These are phyloP conservation scores for Tolypeutes matacus DNA, from an alignment of 2,797 vertebrate species.

Conservation along the genomic window DNA sequence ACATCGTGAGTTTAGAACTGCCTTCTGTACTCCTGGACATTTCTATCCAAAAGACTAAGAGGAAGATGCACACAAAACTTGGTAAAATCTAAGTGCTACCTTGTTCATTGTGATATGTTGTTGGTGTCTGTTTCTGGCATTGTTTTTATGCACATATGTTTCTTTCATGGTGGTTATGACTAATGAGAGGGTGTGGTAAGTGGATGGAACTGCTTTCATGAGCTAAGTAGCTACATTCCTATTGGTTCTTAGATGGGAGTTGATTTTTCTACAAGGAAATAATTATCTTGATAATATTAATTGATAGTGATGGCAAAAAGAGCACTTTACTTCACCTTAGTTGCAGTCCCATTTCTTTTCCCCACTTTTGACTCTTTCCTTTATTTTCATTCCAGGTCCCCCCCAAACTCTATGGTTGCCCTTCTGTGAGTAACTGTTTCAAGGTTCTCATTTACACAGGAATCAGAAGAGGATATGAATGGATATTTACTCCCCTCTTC, in stretches of 20 bases:
- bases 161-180: not conserved
- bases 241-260: not conserved
- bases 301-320: not conserved
- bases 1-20: not conserved
- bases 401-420: not conserved
- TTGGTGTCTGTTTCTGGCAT: conserved; percentile 27
- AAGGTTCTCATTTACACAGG: conserved; percentile 61
- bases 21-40: not conserved
- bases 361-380: not conserved
- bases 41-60: not conserved
- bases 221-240: not conserved
- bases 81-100: not conserved
- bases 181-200: conserved; percentile 8
- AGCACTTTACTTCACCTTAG: not conserved
- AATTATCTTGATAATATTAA: not conserved
- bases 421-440: conserved; percentile 29
- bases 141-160: conserved; percentile 6
- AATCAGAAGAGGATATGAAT: not conserved
- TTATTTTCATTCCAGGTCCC: not conserved
- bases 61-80: not conserved
- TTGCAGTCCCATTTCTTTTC: not conserved
- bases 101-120: not conserved
- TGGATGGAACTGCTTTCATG: not conserved
- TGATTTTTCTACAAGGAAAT: not conserved
- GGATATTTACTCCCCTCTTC: not conserved